These are phyloP conservation scores for Ivindomyrus marchei DNA, from an alignment of 2,113 vertebrate species.

Conservation along the genomic window DNA sequence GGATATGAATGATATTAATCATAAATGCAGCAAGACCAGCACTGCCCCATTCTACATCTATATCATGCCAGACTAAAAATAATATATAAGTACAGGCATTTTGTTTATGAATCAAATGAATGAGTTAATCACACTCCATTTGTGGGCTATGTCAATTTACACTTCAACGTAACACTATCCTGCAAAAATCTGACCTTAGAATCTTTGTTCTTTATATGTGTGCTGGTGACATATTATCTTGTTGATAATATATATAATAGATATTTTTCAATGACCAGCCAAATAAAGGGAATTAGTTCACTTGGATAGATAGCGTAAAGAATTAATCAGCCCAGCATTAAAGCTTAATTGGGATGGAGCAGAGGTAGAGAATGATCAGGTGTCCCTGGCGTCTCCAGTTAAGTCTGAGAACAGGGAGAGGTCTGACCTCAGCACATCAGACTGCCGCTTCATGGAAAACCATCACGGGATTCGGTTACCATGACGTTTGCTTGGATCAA, in stretches of 20 bases:
- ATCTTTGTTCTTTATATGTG: not conserved
- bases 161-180: not conserved
- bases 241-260: not conserved
- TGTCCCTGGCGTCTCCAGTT: not conserved
- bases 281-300: not conserved
- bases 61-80: not conserved
- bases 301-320: not conserved
- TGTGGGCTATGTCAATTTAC: not conserved
- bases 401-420: not conserved
- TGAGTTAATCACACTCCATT: not conserved
- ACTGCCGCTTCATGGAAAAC: not conserved
- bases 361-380: not conserved
- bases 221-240: not conserved
- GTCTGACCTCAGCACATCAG: not conserved
- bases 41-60: not conserved
- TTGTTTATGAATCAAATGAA: not conserved
- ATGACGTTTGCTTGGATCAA: not conserved
- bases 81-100: not conserved
- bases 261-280: not conserved
- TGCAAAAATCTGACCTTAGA: not conserved
- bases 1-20: not conserved
- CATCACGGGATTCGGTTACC: not conserved
- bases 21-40: not conserved
- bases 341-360: not conserved
- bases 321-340: constrained; percentile 1